These are phyloP conservation scores for Plestiodon gilberti DNA, from an alignment of 2,113 vertebrate species.

Conservation along the genomic window DNA sequence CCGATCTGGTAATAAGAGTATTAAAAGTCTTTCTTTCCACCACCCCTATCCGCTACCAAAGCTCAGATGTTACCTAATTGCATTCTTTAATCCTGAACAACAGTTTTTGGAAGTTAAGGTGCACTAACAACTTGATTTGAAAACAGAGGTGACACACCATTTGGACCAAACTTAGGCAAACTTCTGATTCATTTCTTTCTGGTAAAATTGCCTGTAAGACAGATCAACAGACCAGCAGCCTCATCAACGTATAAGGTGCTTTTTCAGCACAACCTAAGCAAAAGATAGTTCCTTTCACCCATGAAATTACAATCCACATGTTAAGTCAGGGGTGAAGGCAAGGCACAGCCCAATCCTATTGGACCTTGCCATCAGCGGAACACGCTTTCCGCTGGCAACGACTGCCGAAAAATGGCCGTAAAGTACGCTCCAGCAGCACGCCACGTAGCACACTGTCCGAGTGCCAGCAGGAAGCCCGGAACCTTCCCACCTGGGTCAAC, in stretches of 20 bases:
- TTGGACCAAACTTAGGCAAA: constrained; percentile 2
- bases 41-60: constrained; percentile 32
- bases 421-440: too few relatives aligned
- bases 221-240: not conserved
- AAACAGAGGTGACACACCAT: constrained; percentile 35
- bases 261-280: not conserved
- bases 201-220: not conserved
- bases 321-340: not conserved
- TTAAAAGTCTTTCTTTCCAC: constrained; percentile 47
- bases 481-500: too few relatives aligned
- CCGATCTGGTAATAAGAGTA: constrained; percentile 42
- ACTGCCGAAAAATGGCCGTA: too few relatives aligned
- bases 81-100: constrained; percentile 56
- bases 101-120: constrained; percentile 61
- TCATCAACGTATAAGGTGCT: not conserved
- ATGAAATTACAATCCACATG: not conserved
- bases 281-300: not conserved
- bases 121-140: constrained; percentile 35
- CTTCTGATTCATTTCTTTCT: constrained; percentile 11
- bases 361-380: too few relatives aligned
- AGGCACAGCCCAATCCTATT: too few relatives aligned
- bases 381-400: too few relatives aligned
- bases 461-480: too few relatives aligned
- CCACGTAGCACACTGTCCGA: too few relatives aligned
- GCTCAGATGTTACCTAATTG: constrained; percentile 60